Conservation (phyloP, 1,140 invertebrate species). For the Galleria mellonella region DNA sequence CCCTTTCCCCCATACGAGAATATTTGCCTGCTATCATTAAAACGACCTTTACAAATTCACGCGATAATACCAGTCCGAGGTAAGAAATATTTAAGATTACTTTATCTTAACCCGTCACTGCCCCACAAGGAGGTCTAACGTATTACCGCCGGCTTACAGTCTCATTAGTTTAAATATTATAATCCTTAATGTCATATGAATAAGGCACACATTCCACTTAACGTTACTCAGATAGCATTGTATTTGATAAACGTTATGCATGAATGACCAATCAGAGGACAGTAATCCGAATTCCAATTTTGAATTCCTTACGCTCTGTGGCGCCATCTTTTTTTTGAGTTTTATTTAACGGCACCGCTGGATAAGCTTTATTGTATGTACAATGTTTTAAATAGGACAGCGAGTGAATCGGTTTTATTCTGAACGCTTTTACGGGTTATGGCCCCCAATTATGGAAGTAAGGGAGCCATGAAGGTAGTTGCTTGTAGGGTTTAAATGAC, state of each 20-base stretch:
- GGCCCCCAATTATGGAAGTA: too few species aligned
- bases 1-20: too few species aligned
- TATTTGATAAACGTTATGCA: constrained; percentile 19
- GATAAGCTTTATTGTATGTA: constrained; percentile 9
- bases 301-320: constrained; percentile 37
- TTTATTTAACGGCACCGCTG: constrained; percentile 11
- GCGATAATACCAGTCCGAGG: too few species aligned
- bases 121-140: constrained; percentile 32
- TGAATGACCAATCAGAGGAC: constrained; percentile 42
- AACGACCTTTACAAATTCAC: constrained; percentile 21
- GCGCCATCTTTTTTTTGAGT: constrained; percentile 45
- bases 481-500: too few species aligned
- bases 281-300: constrained; percentile 36
- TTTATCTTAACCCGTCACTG: constrained; percentile 46
- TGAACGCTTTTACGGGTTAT: too few species aligned
- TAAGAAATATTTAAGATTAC: constrained; percentile 57
- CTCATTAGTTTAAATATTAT: not conserved
- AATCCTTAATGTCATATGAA: constrained; percentile 12
- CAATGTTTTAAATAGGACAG: too few species aligned
- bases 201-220: constrained; percentile 19
- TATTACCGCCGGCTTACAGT: constrained; percentile 15
- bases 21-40: constrained; percentile 1
- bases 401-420: too few species aligned
- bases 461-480: too few species aligned
- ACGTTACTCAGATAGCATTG: constrained; percentile 7